Evolutionary conservation across 2,888 invertebrate species (phyloP), one percentile per base, ranked within the genome.

Genomic region (Tetragonisca angustula): DNA sequence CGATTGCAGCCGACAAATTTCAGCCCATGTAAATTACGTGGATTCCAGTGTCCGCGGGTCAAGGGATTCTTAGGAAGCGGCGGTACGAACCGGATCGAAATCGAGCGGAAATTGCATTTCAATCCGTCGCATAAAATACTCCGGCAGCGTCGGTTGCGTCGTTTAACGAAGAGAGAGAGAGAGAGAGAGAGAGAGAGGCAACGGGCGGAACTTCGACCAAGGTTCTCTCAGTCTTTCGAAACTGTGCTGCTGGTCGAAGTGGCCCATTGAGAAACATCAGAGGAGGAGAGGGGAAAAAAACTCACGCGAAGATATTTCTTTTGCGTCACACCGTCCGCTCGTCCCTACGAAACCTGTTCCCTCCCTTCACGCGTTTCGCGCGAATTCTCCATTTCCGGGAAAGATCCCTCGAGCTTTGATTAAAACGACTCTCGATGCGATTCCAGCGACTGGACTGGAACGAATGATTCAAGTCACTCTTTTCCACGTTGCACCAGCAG

Each of bases 51-150:
- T 43, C 43, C 32, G n/a, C 32, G 36, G 68, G 27, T 50, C 65
- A 74, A 43, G 76, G 49, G 71, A 77, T 83, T 80, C 75, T 61
- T 78, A 65, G 72, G 54, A 76, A 76, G 72, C 79, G 72, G 72
- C 79, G 72, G 56, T 32, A 52, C 50, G 24, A 69, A 56, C 50
- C 62, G 52, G 67, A 70, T 64, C 32, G 27, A 79, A 79, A 74
- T 77, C 65, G 79, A 62, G 81, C 83, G 86, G 86, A 88, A 87
- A 87, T 88, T 85, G 88, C 83, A 74, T 78, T 86, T 83, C 87
- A 76, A 86, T 80, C 74, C 78, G 82, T 81, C 83, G 78, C 74
- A 76, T 83, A 72, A 81, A 85, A 69, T 70, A 64, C 68, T 59
- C 59, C 15, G 64, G 24, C 49, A 43, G 69, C n/a, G n/a, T 64